Evolutionary conservation across 2,888 invertebrate genomes (phyloP), one percentile per base, ranked within the genome.

Genomic region (Scrobipalpa atriplicella): DNA sequence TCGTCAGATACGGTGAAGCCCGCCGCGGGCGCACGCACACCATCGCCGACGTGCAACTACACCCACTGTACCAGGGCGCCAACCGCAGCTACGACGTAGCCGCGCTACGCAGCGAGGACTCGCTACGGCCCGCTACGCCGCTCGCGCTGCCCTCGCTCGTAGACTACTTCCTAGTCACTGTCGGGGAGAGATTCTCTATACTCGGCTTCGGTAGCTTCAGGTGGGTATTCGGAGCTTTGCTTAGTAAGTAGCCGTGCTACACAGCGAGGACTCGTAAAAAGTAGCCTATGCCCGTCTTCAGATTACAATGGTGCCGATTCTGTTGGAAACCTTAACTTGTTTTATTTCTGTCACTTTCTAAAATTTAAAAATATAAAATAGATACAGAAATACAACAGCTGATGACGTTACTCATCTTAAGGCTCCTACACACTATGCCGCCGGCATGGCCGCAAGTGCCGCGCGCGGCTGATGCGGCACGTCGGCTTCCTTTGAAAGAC

Each of bases 181-280:
- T 85, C 1, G 90, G 90, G 1, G 85, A 90, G 73, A 76, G 77
- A 61, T 75, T 89, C 65, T 72, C 73, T 9, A 67, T 89, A 13
- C 77, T 89, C 0, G 90, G 88, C 56, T 89, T 82, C 67, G 87
- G 86, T 10, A 77, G 76, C 10, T 86, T 81, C 70, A 85, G 90
- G 90, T 88, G 72, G 69, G 39, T n/a, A n/a, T 29, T 19, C 19
- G n/a, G 9, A 52, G 51, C 52, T 3, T 16, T 47, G n/a, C 47
- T 10, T 13, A 6, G 47, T 47, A n/a, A n/a, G n/a, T n/a, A n/a
- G 6, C 11, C 11, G 47, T 11, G 13, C 47, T 47, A n/a, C 47
- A 11, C 47, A 47, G 47, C 47, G 47, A 47, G 47, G n/a, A n/a
- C 11, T 13, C 47, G 11, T n/a, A n/a, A n/a, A n/a, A n/a, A n/a